Evolutionary conservation across 2,113 vertebrate genomes (phyloP), one percentile per base, ranked within the genome.

Genomic region (Myodes glareolus): DNA sequence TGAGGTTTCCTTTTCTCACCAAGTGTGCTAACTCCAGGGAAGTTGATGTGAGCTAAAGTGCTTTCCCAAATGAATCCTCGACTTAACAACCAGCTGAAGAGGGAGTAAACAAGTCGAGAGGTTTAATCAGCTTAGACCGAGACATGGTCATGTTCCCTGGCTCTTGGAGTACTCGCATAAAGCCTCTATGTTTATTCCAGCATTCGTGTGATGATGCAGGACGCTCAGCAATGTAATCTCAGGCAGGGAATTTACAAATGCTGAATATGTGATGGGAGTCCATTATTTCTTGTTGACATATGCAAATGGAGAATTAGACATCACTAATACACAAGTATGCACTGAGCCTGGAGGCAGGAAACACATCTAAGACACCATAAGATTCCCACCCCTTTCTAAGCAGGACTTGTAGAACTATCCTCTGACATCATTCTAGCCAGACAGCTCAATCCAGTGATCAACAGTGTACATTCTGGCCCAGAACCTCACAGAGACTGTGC

Each of bases 141-240:
- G 92, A 52, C 31, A 33, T 1, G 72, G 70, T 92, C 78, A 2
- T 67, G n/a, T 93, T 92, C 73, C 86, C 89, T 82, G 72, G 91
- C 94, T 95, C 73, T 93, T 36, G 1, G 72, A 82, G 77, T 72
- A 55, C 88, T 94, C 70, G 82, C 39, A 31, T 88, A 81, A 92
- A 97, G 89, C 89, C 94, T 95, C 47, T 90, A 45, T 97, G 94
- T 96, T 94, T 95, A 92, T 78, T 80, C 42, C 70, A 88, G 82
- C 82, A 90, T 95, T 90, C 61, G 82, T 87, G 63, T 81, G 78
- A 75, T 94, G 96, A 77, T 80, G n/a, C 68, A 27, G 87, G 95
- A 94, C 55, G 55, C 75, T 94, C 73, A 84, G 73, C 25, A 58
- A n/a, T 58, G 47, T 73, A 78, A 86, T 97, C 81, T 47, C 77